phyloP scores from a whole-genome alignment of 1,140 invertebrate genomes.

The Gryllus bimaculatus region DNA sequence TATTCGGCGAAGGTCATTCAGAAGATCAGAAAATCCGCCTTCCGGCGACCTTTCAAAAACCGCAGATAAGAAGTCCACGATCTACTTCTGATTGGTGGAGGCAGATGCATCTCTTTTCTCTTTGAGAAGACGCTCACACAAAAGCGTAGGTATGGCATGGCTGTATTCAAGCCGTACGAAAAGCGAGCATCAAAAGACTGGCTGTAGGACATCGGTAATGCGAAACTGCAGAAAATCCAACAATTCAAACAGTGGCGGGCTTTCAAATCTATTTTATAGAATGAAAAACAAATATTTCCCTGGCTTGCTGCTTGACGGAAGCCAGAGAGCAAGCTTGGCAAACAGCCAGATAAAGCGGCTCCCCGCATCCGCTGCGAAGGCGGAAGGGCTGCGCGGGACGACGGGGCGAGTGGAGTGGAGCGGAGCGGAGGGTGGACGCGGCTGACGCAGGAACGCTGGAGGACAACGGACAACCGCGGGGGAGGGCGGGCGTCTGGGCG shows the following conservation, averaged over 20 bases:
- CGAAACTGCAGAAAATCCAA: background rate
- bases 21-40: too few species aligned
- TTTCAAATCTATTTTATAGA: constrained; percentile 2
- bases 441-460: background rate
- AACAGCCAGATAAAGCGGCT: background rate
- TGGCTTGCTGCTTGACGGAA: background rate
- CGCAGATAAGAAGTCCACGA: too few species aligned
- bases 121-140: too few species aligned
- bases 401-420: background rate
- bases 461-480: background rate
- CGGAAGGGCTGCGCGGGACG: background rate
- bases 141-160: too few species aligned
- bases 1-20: too few species aligned
- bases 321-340: background rate
- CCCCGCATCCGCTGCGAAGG: background rate
- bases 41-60: too few species aligned
- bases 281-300: background rate
- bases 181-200: background rate
- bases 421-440: background rate
- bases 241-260: background rate
- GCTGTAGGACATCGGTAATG: background rate
- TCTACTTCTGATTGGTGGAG: too few species aligned
- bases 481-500: background rate
- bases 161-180: background rate
- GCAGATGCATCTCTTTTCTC: too few species aligned